Base-by-base conservation (phyloP, 1,140 invertebrate genomes). In the Glossosoma conforme region DNA sequence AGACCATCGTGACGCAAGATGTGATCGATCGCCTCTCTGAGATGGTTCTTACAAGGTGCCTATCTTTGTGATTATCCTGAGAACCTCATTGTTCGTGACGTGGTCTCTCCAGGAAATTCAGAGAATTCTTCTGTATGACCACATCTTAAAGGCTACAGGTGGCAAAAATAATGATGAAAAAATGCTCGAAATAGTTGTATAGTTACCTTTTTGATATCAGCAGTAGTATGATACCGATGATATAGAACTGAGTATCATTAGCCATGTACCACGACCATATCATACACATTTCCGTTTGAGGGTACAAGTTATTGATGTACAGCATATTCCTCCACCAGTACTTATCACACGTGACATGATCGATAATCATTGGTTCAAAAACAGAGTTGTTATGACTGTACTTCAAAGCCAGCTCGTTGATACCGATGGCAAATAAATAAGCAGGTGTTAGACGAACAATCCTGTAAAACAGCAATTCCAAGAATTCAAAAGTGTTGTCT, bases 261-360 rank as follows among this genome's bases (percentile, higher is more conserved):
- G 88, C 85, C 80, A 93, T 89, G 63, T 94, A 95, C 88, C 88
- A 91, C 47, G 86, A 87, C 88, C 87, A 91, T 33, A 89, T 75
- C 87, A 90, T 89, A 63, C 88, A 91, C 80, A 90, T 86, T 64
- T 91, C 87, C 2, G 69, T 77, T 55, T 83, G 80, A 1, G 87
- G 85, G 62, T 79, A 91, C 25, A 88, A 76, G 52, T 87, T 90
- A 65, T 89, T 90, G 52, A 91, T 81, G 62, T 89, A 91, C 1
- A 90, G 69, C 8, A 83, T 77, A 61, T 91, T 90, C 56, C 88
- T 77, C 87, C 87, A 90, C 87, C 87, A 90, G 64, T 80, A 90
- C 44, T 79, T 75, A 40, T 81, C 80, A 64, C 88, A 91, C 13
- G 81, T 89, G 21, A 83, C 60, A 52, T 89, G 81, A 64, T 89